Evolutionary conservation across 2,797 vertebrate genomes (phyloP).

Genomic region (Varecia variegata): DNA sequence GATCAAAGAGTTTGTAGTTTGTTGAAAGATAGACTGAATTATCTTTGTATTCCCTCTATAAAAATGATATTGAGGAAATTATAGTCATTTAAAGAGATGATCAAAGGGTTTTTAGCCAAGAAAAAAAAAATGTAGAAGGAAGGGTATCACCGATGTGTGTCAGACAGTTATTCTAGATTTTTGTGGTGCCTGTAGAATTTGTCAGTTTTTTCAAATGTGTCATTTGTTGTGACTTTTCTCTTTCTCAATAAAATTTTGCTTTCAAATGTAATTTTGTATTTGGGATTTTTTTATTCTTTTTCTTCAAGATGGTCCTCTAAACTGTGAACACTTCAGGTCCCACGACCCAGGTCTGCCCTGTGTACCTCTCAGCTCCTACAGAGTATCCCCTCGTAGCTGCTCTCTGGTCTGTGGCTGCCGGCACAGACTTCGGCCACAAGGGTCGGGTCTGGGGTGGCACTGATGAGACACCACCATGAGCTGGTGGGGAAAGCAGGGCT

Average conservation of each 20-base stretch:
- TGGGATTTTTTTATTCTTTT: conserved; percentile 35
- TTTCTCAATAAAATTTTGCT: conserved; percentile 24
- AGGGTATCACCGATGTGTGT: background rate
- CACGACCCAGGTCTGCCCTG: background rate
- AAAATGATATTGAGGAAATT: conserved; percentile 61
- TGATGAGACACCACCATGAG: background rate
- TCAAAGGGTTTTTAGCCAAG: conserved; percentile 29
- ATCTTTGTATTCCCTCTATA: conserved; percentile 52
- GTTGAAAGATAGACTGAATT: conserved; percentile 64
- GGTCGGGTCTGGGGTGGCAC: background rate
- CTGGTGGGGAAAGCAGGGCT: background rate
- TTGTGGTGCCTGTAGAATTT: conserved; percentile 44
- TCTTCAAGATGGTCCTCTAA: background rate
- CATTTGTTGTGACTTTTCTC: conserved; percentile 48
- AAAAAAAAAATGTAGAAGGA: background rate
- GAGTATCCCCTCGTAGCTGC: background rate
- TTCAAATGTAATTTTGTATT: conserved; percentile 7
- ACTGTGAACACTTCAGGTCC: background rate
- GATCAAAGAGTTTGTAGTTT: background rate
- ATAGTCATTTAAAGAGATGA: conserved; percentile 51
- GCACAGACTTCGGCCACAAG: background rate
- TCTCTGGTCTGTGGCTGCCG: background rate
- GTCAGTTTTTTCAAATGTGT: conserved; percentile 48
- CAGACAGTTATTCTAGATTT: conserved; percentile 36
- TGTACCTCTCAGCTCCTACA: background rate